phyloP scores from a whole-genome alignment of 92 coral and sea anemone genomes.

The Umimayanthus chanpuru region DNA sequence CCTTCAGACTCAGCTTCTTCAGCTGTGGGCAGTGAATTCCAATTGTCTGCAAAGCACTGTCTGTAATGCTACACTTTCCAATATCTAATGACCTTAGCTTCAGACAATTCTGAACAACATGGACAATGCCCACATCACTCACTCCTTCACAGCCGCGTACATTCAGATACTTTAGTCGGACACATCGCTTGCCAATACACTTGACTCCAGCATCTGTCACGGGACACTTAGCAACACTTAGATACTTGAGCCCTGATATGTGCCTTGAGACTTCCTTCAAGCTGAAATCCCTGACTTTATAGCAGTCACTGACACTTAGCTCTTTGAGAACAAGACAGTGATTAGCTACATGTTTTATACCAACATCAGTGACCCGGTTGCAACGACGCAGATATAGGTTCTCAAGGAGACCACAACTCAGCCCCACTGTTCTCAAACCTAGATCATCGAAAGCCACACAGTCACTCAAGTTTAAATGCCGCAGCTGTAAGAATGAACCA shows the following conservation, averaged over 20 bases:
- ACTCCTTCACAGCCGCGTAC: conserved; percentile 92
- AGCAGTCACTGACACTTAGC: conserved; percentile 95
- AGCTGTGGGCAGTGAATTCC: conserved; percentile 99
- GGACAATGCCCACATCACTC: conserved; percentile 86
- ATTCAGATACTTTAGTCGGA: conserved; percentile 85
- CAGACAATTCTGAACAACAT: conserved; percentile 93
- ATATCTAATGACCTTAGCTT: conserved; percentile 93
- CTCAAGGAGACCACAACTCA: conserved; percentile 85
- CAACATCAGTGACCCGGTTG: conserved; percentile 91
- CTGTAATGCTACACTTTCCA: conserved; percentile 96
- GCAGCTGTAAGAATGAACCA: conserved; percentile 73
- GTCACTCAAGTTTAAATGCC: conserved; percentile 89
- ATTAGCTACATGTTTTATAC: conserved; percentile 89
- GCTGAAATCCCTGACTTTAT: conserved; percentile 93
- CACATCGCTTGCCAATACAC: conserved; percentile 93
- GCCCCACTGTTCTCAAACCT: conserved; percentile 85
- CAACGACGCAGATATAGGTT: conserved; percentile 90
- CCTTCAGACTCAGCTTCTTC: conserved; percentile 88
- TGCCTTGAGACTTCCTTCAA: conserved; percentile 86
- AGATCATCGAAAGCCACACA: conserved; percentile 99
- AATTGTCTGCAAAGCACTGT: conserved; percentile 82
- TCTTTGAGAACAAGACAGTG: conserved; percentile 84
- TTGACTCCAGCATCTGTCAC: conserved; percentile 95
- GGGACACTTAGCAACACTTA: conserved; percentile 96
- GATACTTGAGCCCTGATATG: conserved; percentile 77